Base-by-base conservation (phyloP, 2,113 vertebrate species). In the Callocephalon fimbriatum region DNA sequence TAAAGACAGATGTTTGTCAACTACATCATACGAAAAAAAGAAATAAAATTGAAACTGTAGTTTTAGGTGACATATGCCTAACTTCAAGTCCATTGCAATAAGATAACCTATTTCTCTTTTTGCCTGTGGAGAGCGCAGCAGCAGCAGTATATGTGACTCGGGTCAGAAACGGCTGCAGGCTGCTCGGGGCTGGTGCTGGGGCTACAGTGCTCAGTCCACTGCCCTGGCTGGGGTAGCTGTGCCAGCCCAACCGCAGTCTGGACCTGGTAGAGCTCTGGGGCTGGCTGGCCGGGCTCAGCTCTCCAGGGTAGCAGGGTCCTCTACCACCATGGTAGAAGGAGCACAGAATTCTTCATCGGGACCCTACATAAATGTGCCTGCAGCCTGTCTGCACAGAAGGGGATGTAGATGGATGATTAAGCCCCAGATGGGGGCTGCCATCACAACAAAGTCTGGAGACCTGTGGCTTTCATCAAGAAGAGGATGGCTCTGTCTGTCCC, bases 121-220 rank as follows among this genome's bases (percentile, higher is more conserved):
- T 1, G 2, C 13, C 14, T 27, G 7, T 23, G 29, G 38, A 75
- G 32, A 32, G 20, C 0, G 0, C 47, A 45, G 17, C 47, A 45
- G 15, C 38, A 54, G 56, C 19, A 27, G 27, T 37, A 71, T 15
- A 11, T 14, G 37, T 9, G 27, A 7, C 21, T 53, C 10, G 17
- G 17, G n/a, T 29, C 37, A 65, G 74, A 48, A 51, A 21, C 4
- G 12, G 8, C 35, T 8, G 4, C 2, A 2, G n/a, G 9, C 40
- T 73, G 40, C 56, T 45, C 7, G 3, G 21, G 31, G 12, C 20
- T 25, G 12, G 15, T 26, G 31, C 26, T 79, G 40, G n/a, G 42
- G 25, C 3, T 20, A 7, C 2, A 0, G 8, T 3, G 3, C 45
- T 15, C 21, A 6, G 15, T 59, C 12, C 8, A 17, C n/a, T 1